Evolutionary conservation across 2,888 invertebrate species (phyloP).

Genomic region (Parasteatoda lunata): DNA sequence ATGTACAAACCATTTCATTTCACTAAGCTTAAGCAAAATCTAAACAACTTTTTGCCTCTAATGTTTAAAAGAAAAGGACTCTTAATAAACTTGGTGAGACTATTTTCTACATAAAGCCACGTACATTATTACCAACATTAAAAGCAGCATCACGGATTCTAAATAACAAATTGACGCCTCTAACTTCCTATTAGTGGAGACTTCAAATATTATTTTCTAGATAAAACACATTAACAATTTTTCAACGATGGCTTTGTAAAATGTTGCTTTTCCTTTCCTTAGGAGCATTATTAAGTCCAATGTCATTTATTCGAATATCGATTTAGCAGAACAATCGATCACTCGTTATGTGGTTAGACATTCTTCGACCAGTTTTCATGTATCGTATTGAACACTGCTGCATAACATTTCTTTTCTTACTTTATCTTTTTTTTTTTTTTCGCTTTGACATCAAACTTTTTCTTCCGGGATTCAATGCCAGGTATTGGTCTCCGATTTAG

Average conservation of each 20-base stretch:
- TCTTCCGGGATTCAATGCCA: constrained; percentile 7
- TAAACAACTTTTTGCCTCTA: too few relatives aligned
- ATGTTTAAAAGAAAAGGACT: too few relatives aligned
- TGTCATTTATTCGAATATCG: constrained; percentile 60
- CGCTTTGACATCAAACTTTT: not conserved
- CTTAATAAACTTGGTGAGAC: too few relatives aligned
- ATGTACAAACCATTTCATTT: too few relatives aligned
- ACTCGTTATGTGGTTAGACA: constrained; percentile 18
- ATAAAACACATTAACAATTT: constrained; percentile 51
- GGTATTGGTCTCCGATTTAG: not conserved
- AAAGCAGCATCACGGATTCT: constrained; percentile 26
- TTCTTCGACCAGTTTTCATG: constrained; percentile 4
- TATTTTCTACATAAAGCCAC: too few relatives aligned
- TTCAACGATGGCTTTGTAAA: constrained; percentile 40
- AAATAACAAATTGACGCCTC: constrained; percentile 25
- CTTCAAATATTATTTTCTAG: constrained; percentile 25
- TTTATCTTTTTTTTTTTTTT: not conserved
- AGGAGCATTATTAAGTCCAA: constrained; percentile 19
- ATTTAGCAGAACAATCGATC: constrained; percentile 35
- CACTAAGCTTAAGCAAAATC: too few relatives aligned
- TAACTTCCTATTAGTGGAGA: constrained; percentile 35
- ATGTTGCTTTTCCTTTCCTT: constrained; percentile 37
- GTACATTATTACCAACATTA: constrained; percentile 45
- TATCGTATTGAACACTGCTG: constrained; percentile 11
- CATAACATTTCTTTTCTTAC: not conserved